Evolutionary conservation across 2,888 invertebrate species (phyloP).

Genomic region (Andrena flavipes): DNA sequence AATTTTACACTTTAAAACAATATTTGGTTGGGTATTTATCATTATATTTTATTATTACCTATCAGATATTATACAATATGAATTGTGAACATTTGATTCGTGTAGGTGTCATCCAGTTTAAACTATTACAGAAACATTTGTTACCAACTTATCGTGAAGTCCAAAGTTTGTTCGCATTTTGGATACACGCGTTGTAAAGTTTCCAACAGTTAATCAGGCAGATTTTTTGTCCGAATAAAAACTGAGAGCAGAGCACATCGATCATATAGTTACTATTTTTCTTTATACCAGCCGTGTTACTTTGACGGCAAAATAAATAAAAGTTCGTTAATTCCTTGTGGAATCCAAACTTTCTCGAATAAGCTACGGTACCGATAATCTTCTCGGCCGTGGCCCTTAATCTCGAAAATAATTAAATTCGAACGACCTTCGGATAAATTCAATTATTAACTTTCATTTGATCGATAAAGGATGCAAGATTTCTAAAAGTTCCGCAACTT

Average conservation of each 20-base stretch:
- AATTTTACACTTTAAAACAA: too few relatives aligned
- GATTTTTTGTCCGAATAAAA: conserved; percentile 32
- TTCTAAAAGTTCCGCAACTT: conserved; percentile 47
- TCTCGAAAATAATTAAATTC: conserved; percentile 50
- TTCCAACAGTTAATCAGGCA: conserved; percentile 9
- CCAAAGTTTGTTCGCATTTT: not conserved
- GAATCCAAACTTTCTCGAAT: conserved; percentile 31
- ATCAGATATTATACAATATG: too few relatives aligned
- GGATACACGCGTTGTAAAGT: not conserved
- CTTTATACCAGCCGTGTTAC: not conserved
- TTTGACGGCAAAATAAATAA: conserved; percentile 27
- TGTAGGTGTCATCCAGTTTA: too few relatives aligned
- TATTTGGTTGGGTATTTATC: too few relatives aligned
- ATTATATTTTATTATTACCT: too few relatives aligned
- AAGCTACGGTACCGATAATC: conserved; percentile 28
- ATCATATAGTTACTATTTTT: conserved; percentile 35
- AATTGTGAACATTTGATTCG: too few relatives aligned
- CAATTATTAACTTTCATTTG: conserved; percentile 56
- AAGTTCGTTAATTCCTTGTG: conserved; percentile 14
- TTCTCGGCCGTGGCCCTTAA: conserved; percentile 17
- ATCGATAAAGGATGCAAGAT: conserved; percentile 56
- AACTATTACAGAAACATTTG: too few relatives aligned
- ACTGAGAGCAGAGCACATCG: conserved; percentile 22
- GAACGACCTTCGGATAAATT: conserved; percentile 50
- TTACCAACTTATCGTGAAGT: too few relatives aligned